Percentiles rank a stretch among this genome's conserved stretches.
Conservation (phyloP, 2,113 vertebrate species). For the Dascyllus trimaculatus region DNA sequence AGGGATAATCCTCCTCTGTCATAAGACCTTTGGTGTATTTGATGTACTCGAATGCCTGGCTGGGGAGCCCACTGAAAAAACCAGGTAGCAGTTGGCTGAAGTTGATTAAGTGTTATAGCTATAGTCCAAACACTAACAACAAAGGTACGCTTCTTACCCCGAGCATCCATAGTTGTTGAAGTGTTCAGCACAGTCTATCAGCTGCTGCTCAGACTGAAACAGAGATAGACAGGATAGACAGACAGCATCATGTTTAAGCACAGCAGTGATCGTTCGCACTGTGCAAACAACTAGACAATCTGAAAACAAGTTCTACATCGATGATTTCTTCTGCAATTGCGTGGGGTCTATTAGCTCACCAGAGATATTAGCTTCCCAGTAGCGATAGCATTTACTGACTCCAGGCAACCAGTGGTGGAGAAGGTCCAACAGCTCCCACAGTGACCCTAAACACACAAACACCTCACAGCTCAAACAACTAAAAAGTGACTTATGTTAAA, state of each 20-base stretch:
- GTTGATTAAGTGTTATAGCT: neutral
- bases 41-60: constrained; percentile 94
- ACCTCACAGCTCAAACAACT: neutral
- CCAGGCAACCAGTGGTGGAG: constrained; percentile 90
- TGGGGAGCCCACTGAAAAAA: constrained; percentile 89
- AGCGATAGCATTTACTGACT: constrained; percentile 89
- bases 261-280: too few species aligned
- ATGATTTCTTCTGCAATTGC: too few species aligned
- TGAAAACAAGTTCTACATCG: too few species aligned
- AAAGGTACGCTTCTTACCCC: constrained; percentile 77
- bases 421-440: constrained; percentile 95
- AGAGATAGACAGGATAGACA: constrained; percentile 15
- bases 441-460: constrained; percentile 72
- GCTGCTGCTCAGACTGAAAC: constrained; percentile 89
- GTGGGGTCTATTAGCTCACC: constrained; percentile 67
- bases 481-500: constrained; percentile 1
- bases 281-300: too few species aligned
- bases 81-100: neutral
- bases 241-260: neutral
- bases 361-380: constrained; percentile 86
- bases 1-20: constrained; percentile 90
- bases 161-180: constrained; percentile 92
- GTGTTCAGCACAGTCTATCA: constrained; percentile 89
- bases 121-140: neutral
- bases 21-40: constrained; percentile 90